A percentile compares a stretch with the other conserved stretches of the same genome.
Conservation (phyloP, 1,140 invertebrate species). For the Archivesica marissinica region DNA sequence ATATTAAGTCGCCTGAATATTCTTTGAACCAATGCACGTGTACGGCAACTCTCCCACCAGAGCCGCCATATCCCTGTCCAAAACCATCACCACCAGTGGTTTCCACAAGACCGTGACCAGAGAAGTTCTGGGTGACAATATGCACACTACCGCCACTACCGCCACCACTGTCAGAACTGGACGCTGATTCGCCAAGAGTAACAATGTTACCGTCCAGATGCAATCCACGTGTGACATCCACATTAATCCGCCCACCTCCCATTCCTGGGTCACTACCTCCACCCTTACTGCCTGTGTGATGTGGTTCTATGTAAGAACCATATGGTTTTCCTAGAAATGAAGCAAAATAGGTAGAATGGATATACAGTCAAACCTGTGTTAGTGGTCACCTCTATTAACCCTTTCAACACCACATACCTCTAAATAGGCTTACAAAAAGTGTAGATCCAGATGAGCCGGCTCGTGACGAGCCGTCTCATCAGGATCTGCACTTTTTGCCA, state of each 20-base stretch:
- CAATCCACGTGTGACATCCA: slow-evolving; percentile 68
- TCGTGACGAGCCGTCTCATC: too few relatives aligned
- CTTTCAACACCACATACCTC: too few relatives aligned
- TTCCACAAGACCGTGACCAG: slow-evolving; percentile 71
- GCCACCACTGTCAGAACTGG: slow-evolving; percentile 68
- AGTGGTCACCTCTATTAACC: too few relatives aligned
- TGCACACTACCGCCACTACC: slow-evolving; percentile 76
- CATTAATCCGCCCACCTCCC: slow-evolving; percentile 71
- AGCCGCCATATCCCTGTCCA: slow-evolving; percentile 68
- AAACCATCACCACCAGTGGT: slow-evolving; percentile 68
- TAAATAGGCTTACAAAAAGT: too few relatives aligned
- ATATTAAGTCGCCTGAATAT: slow-evolving; percentile 67
- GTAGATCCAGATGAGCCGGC: too few relatives aligned
- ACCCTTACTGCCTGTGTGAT: slow-evolving; percentile 70
- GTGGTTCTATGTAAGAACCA: slow-evolving; percentile 69
- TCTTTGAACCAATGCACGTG: slow-evolving; percentile 71
- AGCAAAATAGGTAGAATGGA: neutral
- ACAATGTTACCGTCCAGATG: slow-evolving; percentile 73
- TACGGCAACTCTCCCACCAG: slow-evolving; percentile 72
- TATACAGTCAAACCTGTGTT: too few relatives aligned
- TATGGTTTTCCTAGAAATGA: slow-evolving; percentile 67
- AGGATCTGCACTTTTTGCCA: too few relatives aligned
- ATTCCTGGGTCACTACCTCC: slow-evolving; percentile 67
- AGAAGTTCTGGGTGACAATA: slow-evolving; percentile 72
- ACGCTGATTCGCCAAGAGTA: slow-evolving; percentile 64